Evolutionary conservation across 1,140 invertebrate species (phyloP), one percentile per base, ranked within the genome.

Genomic region (Philotrypesis tridentata): DNA sequence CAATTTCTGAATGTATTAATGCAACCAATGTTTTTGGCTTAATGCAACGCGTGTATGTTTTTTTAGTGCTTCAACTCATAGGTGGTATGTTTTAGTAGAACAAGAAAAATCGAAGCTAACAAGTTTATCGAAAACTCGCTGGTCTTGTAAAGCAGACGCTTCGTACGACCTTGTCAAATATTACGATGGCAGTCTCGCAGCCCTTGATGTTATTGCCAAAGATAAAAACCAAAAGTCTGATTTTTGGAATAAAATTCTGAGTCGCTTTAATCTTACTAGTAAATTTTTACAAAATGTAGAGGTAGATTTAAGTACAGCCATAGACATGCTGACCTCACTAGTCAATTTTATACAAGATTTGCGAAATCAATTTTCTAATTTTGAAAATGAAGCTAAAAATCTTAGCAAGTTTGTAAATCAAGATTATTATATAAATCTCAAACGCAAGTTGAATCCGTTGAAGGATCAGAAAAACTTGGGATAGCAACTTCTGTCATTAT

Each of bases 11-110:
- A 29, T 84, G 79, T 71, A 61, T 33, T 7, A 2, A 5, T 74
- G 74, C 48, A 9, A 55, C 11, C 40, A 63, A 81, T 67, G 84
- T 73, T 55, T 85, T 85, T 76, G 25, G 9, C 27, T 3, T 77
- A 48, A 17, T 84, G 31, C 80, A 82, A 68, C 14, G 25, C 27
- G 23, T 85, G 37, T 85, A 61, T 27, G 17, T n/a, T 85, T 82
- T 85, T 84, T 84, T 43, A 78, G 27, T 78, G 75, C 43, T 14
- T 84, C 80, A 3, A 82, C 76, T 37, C 74, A 80, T 40, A 76
- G 70, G 31, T 85, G 80, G 61, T 8, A 67, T 23, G 23, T 68
- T 11, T 76, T 76, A 55, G 23, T 21, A 29, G 14, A 9, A 43
- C 40, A 55, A 37, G n/a, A 48, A 74, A 60, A 74, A 6, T 25